phyloP scores from a whole-genome alignment of 2,888 invertebrate species.

The Drosophila meridionalis region DNA sequence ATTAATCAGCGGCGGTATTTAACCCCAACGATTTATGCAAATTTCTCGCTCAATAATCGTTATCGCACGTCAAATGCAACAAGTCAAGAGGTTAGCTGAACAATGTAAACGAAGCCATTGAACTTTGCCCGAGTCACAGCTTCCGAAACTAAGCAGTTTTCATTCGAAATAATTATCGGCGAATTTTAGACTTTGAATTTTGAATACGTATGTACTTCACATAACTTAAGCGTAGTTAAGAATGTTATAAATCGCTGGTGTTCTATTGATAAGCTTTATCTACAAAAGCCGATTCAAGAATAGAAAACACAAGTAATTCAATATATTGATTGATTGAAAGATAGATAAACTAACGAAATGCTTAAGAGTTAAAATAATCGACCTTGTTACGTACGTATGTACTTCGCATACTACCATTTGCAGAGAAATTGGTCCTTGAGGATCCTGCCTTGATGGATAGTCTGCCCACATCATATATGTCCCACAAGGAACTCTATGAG shows the following conservation, averaged over 20 bases:
- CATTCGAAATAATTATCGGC: background rate
- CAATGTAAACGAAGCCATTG: slow-evolving; percentile 11
- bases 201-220: background rate
- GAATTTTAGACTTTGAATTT: slow-evolving; percentile 46
- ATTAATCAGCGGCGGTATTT: slow-evolving; percentile 19
- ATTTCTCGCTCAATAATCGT: slow-evolving; percentile 17
- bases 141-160: background rate
- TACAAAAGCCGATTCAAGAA: slow-evolving; percentile 18
- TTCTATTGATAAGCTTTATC: slow-evolving; percentile 62
- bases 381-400: slow-evolving; percentile 3
- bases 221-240: slow-evolving; percentile 28
- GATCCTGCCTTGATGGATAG: slow-evolving; percentile 89
- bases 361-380: background rate
- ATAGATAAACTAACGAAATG: background rate
- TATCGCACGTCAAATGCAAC: background rate
- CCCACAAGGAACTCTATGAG: slow-evolving; percentile 94
- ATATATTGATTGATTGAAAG: slow-evolving; percentile 18
- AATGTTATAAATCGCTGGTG: slow-evolving; percentile 33
- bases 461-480: slow-evolving; percentile 91
- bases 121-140: slow-evolving; percentile 37
- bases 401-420: background rate
- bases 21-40: slow-evolving; percentile 15
- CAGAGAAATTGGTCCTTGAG: slow-evolving; percentile 84
- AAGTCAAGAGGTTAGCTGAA: background rate
- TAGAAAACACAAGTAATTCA: slow-evolving; percentile 11